Evolutionary conservation across 1,140 invertebrate species (phyloP), one percentile per base, ranked within the genome.

Genomic region (Bombus confusus): DNA sequence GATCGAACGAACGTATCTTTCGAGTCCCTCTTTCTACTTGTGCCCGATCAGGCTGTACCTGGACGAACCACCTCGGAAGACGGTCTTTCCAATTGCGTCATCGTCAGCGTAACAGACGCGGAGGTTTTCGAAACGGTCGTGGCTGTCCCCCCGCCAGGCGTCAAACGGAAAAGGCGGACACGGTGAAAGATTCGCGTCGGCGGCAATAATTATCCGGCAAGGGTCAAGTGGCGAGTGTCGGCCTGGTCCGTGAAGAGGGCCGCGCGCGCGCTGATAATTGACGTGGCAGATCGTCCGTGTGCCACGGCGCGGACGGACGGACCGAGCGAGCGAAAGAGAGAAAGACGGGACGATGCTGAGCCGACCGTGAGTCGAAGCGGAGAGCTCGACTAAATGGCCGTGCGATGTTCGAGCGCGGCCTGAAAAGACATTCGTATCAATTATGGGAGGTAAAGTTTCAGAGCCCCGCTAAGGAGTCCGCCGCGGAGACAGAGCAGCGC

Each of bases 391-490:
- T 91, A 91, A 91, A 91, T 91, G 90, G 83, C 88, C 87, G 88
- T 90, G 84, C 89, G 91, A 93, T 92, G 92, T 93, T 93, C 88
- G 88, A 89, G 90, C 90, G 87, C 87, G 90, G 86, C 86, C 88
- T 91, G 87, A 92, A 94, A 94, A 94, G 94, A 95, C 94, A 94
- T 95, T 94, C 94, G 93, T 95, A 95, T 95, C 94, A 95, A 95
- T 95, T 95, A 95, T 94, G 91, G 92, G 88, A 93, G 92, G 92
- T 92, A 92, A 91, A 90, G 88, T 90, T 90, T 90, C 89, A 90
- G 86, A 88, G 89, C 88, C 88, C 89, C 86, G 89, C 88, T 90
- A 90, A 88, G 80, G 85, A 87, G 83, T 86, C 83, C 80, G 90
- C 87, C 83, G 88, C 90, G 89, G 88, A 92, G 91, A 92, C 90